These are phyloP conservation scores for Corvus hawaiiensis DNA, from an alignment of 2,113 vertebrate genomes.

Conservation along the genomic window DNA sequence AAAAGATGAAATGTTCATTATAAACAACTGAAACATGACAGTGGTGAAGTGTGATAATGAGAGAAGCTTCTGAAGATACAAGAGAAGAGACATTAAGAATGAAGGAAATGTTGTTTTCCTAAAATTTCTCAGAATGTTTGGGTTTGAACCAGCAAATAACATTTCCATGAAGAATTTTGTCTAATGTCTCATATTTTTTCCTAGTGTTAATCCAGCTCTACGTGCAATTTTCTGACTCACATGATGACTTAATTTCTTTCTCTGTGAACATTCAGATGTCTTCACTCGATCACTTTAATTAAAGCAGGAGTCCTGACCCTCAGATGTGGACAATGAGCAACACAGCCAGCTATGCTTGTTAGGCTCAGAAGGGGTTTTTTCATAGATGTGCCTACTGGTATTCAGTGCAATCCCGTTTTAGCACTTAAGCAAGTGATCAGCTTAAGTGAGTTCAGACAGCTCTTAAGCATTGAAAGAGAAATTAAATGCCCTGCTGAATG, in stretches of 20 bases:
- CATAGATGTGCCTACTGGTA: not conserved
- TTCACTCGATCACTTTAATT: slow-evolving; percentile 22
- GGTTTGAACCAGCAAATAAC: not conserved
- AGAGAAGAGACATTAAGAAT: not conserved
- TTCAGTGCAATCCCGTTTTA: not conserved
- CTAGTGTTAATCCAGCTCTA: not conserved
- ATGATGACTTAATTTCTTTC: slow-evolving; percentile 5
- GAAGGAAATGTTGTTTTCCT: not conserved
- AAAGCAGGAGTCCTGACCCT: not conserved
- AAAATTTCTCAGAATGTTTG: not conserved
- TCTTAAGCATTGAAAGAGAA: not conserved
- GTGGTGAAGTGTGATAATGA: not conserved
- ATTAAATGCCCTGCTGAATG: not conserved
- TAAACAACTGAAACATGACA: not conserved
- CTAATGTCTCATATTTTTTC: not conserved
- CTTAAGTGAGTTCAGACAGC: slow-evolving; percentile 12
- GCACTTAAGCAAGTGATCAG: not conserved
- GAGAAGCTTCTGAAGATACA: not conserved
- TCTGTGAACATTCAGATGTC: not conserved
- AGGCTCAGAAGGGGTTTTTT: not conserved
- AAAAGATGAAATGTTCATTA: not conserved
- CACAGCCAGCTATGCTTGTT: not conserved
- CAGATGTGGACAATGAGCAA: not conserved
- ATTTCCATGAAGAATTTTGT: not conserved
- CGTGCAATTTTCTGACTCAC: not conserved